phyloP scores from a whole-genome alignment of 2,113 vertebrate genomes.

The Ictalurus punctatus region DNA sequence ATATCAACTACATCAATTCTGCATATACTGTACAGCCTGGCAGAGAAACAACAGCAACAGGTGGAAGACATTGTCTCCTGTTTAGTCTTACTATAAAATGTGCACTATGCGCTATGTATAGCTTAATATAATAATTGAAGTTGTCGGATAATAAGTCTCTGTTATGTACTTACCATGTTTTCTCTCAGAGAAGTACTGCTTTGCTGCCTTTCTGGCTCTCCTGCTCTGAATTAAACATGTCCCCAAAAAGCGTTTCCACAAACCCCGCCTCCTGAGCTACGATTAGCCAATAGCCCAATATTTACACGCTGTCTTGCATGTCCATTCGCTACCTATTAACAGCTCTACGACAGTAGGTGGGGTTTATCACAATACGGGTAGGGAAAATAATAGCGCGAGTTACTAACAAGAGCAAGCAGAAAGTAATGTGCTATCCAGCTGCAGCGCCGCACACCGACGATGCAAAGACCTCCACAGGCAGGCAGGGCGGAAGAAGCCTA shows the following conservation, averaged over 20 bases:
- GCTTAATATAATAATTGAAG: background rate
- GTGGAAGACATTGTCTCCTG: background rate
- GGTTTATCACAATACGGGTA: background rate
- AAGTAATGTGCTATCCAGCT: background rate
- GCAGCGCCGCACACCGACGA: background rate
- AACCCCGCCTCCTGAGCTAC: background rate
- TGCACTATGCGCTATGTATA: background rate
- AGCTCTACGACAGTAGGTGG: background rate
- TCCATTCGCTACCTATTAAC: background rate
- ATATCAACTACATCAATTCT: background rate
- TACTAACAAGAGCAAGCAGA: background rate
- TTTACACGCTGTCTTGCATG: background rate
- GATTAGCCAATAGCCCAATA: background rate
- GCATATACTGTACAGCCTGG: background rate
- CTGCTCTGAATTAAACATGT: constrained; percentile 44
- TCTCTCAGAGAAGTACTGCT: constrained; percentile 34
- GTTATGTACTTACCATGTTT: constrained; percentile 70
- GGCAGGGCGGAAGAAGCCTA: background rate
- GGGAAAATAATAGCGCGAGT: background rate
- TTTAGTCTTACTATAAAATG: background rate
- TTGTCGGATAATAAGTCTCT: background rate
- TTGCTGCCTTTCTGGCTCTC: constrained; percentile 49
- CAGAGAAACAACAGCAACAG: constrained; percentile 30
- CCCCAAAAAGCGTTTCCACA: background rate
- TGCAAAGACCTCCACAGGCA: background rate